Evolutionary conservation across 2,888 invertebrate genomes (phyloP), one percentile per base, ranked within the genome.

Genomic region (Hesperia comma): DNA sequence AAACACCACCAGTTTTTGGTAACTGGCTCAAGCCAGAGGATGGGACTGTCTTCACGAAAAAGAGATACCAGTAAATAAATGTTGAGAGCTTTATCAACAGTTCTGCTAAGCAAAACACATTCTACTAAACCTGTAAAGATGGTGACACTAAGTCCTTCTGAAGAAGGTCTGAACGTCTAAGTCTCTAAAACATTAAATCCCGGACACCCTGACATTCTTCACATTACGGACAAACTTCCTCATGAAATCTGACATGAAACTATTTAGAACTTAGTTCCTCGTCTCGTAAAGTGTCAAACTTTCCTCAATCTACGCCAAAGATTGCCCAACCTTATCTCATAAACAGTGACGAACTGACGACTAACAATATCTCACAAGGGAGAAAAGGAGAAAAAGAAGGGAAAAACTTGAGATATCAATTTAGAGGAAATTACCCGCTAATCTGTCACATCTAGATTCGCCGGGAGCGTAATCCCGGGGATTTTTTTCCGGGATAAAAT

Each of bases 391-490:
- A 76, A 74, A 78, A 74, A 74, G 76, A 73, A 77, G 78, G 76
- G 73, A 77, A 81, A 83, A 82, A 78, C 86, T 86, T 82, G 86
- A 89, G 90, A 91, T 92, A 92, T 91, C 92, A 90, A 92, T 92
- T 92, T 91, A 80, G 85, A 76, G 78, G 85, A 88, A 89, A 92
- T 92, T 91, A 92, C 90, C 78, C 82, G 82, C 83, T 92, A 92
- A 92, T 92, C 92, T 92, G 92, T 92, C 92, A 91, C 91, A 90
- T 88, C 83, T 82, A 85, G 81, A 82, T 81, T 79, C 84, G 86
- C 89, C 82, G 73, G 84, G 79, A 85, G 87, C 81, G 76, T 84
- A 84, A 88, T 87, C 82, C 78, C 79, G 81, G 83, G 84, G 86
- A 82, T 77, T 78, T 80, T 80, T 79, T 73, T 72, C 72, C 72